phyloP scores from a whole-genome alignment of 2,797 vertebrate species.

The Tamandua tetradactyla region DNA sequence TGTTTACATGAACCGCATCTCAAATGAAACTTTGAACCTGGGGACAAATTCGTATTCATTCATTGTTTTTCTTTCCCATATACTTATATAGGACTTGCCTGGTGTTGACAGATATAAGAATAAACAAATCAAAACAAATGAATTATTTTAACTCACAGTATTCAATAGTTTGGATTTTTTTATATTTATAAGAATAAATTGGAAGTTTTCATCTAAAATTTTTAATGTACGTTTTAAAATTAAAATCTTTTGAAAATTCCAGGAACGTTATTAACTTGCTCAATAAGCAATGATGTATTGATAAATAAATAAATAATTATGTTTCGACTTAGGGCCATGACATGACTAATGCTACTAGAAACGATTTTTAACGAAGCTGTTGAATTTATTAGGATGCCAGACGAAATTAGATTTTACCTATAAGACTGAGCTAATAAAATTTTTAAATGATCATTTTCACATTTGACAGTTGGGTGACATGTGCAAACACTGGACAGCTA shows the following conservation, averaged over 20 bases:
- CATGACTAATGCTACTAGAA: not conserved
- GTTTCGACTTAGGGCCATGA: not conserved
- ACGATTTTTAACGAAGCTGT: not conserved
- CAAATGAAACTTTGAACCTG: not conserved
- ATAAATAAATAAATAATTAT: not conserved
- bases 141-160: not conserved
- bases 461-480: not conserved
- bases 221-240: not conserved
- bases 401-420: not conserved
- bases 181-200: not conserved
- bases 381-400: not conserved
- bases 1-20: not conserved
- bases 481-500: not conserved
- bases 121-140: not conserved
- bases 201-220: not conserved
- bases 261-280: not conserved
- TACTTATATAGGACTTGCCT: not conserved
- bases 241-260: not conserved
- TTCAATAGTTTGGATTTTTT: not conserved
- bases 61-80: not conserved
- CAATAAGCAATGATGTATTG: not conserved
- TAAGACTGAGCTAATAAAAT: not conserved
- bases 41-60: not conserved
- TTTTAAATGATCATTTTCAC: constrained; percentile 21
- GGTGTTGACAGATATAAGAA: not conserved